Evolutionary conservation across 2,888 invertebrate genomes (phyloP).

Genomic region (Dione vanillae): DNA sequence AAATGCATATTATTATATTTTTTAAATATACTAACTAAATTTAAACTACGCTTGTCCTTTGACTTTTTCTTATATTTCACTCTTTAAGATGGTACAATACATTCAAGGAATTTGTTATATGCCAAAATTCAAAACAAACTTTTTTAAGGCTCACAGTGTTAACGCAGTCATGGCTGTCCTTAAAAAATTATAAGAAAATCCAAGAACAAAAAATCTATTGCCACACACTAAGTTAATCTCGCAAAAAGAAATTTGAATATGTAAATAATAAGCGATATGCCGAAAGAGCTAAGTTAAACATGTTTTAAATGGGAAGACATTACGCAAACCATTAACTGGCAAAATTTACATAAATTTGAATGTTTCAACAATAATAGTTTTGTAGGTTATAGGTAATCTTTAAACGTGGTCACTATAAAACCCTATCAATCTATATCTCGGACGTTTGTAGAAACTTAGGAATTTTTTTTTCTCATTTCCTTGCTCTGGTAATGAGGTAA

Average conservation of each 20-base stretch:
- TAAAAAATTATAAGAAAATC: not conserved
- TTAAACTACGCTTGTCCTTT: too few relatives aligned
- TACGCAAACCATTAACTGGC: not conserved
- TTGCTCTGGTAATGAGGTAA: too few relatives aligned
- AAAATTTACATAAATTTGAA: slow-evolving; percentile 17
- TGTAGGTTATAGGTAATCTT: slow-evolving; percentile 16
- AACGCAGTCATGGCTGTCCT: not conserved
- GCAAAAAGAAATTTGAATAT: slow-evolving; percentile 4
- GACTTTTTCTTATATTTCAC: too few relatives aligned
- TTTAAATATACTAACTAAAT: too few relatives aligned
- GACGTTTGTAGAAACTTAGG: not conserved
- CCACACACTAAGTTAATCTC: not conserved
- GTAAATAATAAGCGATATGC: not conserved
- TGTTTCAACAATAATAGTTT: not conserved
- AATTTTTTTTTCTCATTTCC: too few relatives aligned
- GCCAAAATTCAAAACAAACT: not conserved
- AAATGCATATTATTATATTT: too few relatives aligned
- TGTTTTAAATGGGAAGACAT: not conserved
- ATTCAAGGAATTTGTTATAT: too few relatives aligned
- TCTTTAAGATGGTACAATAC: too few relatives aligned
- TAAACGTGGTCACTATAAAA: slow-evolving; percentile 17
- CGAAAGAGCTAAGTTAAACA: not conserved
- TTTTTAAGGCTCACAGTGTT: not conserved
- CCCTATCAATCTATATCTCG: slow-evolving; percentile 14
- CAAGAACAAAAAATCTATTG: not conserved